phyloP scores from a whole-genome alignment of 2,113 vertebrate species.

The Ia io region DNA sequence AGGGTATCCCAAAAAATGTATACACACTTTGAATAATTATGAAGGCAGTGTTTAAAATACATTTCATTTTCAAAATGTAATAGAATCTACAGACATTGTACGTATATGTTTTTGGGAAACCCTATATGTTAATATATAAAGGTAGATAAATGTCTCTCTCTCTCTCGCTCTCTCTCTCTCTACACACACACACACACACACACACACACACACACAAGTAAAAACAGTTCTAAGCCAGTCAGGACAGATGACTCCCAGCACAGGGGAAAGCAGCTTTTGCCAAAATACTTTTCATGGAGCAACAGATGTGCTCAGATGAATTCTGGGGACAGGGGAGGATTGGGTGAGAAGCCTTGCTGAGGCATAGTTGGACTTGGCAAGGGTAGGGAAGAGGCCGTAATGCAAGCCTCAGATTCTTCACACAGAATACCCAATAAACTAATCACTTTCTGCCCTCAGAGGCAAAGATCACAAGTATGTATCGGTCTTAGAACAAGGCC shows the following conservation, averaged over 20 bases:
- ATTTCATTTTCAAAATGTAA: no score
- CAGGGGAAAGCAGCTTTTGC: background rate
- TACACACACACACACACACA: background rate
- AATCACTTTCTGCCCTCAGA: background rate
- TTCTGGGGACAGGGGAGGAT: background rate
- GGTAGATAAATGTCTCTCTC: background rate
- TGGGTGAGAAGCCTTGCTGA: background rate
- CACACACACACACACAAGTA: background rate
- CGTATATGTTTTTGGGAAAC: no score
- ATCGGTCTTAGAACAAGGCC: background rate
- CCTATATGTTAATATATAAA: background rate
- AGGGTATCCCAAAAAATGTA: no score
- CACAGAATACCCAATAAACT: background rate
- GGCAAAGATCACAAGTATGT: background rate
- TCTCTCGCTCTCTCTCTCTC: background rate
- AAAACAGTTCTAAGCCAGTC: background rate
- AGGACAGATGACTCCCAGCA: constrained; percentile 6
- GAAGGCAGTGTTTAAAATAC: no score
- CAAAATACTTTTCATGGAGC: constrained; percentile 1
- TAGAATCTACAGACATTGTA: no score
- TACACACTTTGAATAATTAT: no score
- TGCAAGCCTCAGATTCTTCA: background rate
- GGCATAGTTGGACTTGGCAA: background rate
- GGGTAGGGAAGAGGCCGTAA: background rate
- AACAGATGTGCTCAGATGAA: background rate